phyloP scores from a whole-genome alignment of 2,797 vertebrate species.

The Pseudocheirus occidentalis region DNA sequence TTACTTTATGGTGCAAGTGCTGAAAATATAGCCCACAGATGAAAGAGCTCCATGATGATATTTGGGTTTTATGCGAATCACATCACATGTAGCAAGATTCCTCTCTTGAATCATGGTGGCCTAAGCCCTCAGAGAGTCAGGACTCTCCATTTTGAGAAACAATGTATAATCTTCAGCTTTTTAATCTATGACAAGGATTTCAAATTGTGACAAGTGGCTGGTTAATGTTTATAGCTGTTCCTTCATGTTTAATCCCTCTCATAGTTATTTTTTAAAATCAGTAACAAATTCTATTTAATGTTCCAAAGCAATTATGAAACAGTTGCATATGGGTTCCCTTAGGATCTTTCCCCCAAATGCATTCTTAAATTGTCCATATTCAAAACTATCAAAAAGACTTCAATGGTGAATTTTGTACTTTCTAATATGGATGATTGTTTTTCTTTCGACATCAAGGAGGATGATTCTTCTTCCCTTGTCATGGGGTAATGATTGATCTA shows the following conservation, averaged over 20 bases:
- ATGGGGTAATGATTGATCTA: slow-evolving; percentile 50
- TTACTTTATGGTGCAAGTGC: background rate
- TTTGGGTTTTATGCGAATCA: background rate
- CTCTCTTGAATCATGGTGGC: background rate
- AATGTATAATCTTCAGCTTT: background rate
- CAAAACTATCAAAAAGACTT: slow-evolving; percentile 49
- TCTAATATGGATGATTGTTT: slow-evolving; percentile 53
- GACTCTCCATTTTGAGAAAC: background rate
- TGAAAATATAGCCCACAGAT: background rate
- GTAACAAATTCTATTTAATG: slow-evolving; percentile 28
- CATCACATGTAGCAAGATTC: background rate
- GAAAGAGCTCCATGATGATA: background rate
- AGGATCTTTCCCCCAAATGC: slow-evolving; percentile 40
- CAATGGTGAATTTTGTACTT: slow-evolving; percentile 50
- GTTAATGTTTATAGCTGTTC: background rate
- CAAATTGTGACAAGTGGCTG: slow-evolving; percentile 8
- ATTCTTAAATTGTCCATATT: slow-evolving; percentile 38
- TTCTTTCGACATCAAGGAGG: slow-evolving; percentile 33
- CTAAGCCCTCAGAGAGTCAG: slow-evolving; percentile 29
- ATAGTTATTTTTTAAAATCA: slow-evolving; percentile 43
- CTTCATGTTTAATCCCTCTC: slow-evolving; percentile 41
- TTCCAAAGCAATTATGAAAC: slow-evolving; percentile 48
- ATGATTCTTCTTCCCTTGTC: slow-evolving; percentile 37
- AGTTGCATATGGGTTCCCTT: slow-evolving; percentile 20
- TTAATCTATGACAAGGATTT: slow-evolving; percentile 10